Base-by-base conservation (phyloP, 2,797 vertebrate genomes). In the Mallotus villosus region DNA sequence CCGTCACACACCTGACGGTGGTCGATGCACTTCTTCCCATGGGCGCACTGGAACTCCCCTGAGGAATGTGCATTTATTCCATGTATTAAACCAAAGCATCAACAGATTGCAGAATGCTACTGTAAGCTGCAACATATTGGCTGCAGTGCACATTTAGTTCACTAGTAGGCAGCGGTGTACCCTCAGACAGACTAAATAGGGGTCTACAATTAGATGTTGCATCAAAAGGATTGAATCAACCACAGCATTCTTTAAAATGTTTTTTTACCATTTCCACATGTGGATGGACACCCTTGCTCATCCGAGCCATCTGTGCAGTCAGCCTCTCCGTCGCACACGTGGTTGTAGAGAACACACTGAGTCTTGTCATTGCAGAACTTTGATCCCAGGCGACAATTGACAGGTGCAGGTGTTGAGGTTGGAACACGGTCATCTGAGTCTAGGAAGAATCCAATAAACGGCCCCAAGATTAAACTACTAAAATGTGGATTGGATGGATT, bases 261-360 rank as follows among this genome's bases (percentile, higher is more conserved):
- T 19, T 55, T 66, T 74, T 82, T 79, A 93, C 93, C 89, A 0
- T 1, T 64, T 68, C 74, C 78, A 84, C 93, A 94, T 55, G 41
- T 24, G 0, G 73, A 72, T 19, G 9, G 4, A 34, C 91, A 91
- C n/a, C 93, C 94, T 32, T 93, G 88, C 79, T 99, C 97, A 0
- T 98, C 97, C 0, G 93, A 93, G 41, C 93, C 93, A 4, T 98
- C 97, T n/a, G 9, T 8, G 57, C 97, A 99, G 91, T 98, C 97
- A 0, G 24, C 2, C 2, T 92, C 82, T 0, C 94, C 95, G 0
- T 98, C 96, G 70, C 97, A 99, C 73, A 95, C 76, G 5, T 95
- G 84, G 0, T 80, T 91, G 67, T 63, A 86, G 19, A 81, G 82
- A 37, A 98, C 78, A 1, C 95, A 97, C 16, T 88, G 91, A 0